Percentiles rank a stretch among this genome's conserved stretches.
These are phyloP conservation scores for Albula glossodonta DNA, from an alignment of 2,113 vertebrate species.

Conservation along the genomic window DNA sequence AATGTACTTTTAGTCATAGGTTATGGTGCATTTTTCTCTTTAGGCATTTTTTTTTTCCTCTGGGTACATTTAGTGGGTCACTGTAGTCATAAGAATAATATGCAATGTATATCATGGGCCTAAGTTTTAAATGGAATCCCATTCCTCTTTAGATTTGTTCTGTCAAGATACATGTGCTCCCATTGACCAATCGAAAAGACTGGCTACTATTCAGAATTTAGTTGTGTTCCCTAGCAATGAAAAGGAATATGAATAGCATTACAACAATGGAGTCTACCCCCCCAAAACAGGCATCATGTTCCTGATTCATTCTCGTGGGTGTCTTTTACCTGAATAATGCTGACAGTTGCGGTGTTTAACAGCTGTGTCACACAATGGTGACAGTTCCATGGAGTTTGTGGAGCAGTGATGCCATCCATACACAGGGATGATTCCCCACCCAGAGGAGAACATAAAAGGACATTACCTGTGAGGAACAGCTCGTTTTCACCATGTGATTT, in stretches of 20 bases:
- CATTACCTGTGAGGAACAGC: not conserved
- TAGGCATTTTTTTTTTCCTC: slow-evolving; percentile 50
- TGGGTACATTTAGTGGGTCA: slow-evolving; percentile 74
- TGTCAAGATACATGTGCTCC: slow-evolving; percentile 42
- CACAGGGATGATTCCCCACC: not conserved
- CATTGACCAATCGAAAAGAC: slow-evolving; percentile 51
- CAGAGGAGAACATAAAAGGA: not conserved
- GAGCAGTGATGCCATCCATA: not conserved
- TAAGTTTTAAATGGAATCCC: slow-evolving; percentile 50
- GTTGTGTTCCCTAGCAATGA: slow-evolving; percentile 56
- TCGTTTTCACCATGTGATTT: not conserved
- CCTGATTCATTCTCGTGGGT: slow-evolving; percentile 32
- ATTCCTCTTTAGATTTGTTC: slow-evolving; percentile 47
- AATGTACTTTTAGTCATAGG: slow-evolving; percentile 67
- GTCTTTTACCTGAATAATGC: not conserved
- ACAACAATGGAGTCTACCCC: slow-evolving; percentile 37
- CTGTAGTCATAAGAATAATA: slow-evolving; percentile 56
- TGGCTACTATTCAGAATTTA: slow-evolving; percentile 71
- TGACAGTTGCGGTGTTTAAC: not conserved
- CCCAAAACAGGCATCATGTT: slow-evolving; percentile 45
- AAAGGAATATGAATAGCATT: slow-evolving; percentile 50
- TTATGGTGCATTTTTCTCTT: slow-evolving; percentile 60
- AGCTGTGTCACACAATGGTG: not conserved
- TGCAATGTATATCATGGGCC: slow-evolving; percentile 50
- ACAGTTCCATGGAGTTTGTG: not conserved